phyloP scores from a whole-genome alignment of 2,888 invertebrate genomes.

The Scaptomyza caliginosa region DNA sequence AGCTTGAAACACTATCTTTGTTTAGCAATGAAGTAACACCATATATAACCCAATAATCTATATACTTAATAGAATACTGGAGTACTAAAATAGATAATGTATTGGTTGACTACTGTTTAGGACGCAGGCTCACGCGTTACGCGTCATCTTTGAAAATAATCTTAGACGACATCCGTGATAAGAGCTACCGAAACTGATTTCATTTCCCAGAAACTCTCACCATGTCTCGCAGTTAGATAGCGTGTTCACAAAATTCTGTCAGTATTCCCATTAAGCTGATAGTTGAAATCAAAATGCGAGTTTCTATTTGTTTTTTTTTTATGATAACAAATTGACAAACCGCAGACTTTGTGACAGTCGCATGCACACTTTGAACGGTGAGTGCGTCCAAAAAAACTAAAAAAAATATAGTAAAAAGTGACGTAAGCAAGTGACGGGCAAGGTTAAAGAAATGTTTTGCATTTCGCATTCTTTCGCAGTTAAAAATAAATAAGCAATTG shows the following conservation, averaged over 20 bases:
- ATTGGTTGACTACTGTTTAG: not conserved
- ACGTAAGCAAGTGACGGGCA: conserved; percentile 27
- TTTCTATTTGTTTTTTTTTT: not conserved
- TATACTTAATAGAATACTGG: no score
- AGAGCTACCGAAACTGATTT: conserved; percentile 28
- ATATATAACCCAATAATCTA: not conserved
- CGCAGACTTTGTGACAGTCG: not conserved
- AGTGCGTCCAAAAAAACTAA: not conserved
- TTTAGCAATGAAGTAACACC: not conserved
- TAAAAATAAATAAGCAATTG: not conserved
- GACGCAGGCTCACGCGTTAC: not conserved
- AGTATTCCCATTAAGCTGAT: conserved; percentile 44
- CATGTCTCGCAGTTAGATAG: conserved; percentile 40
- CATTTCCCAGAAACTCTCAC: conserved; percentile 42
- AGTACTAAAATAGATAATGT: not conserved
- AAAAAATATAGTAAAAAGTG: not conserved
- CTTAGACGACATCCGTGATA: conserved; percentile 31
- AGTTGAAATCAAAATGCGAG: conserved; percentile 21
- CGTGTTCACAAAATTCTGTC: conserved; percentile 19
- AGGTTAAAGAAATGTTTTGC: conserved; percentile 35
- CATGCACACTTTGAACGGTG: not conserved
- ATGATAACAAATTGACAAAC: conserved; percentile 10
- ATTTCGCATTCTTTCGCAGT: conserved; percentile 1
- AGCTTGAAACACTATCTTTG: not conserved
- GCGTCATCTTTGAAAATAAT: conserved; percentile 21